Conservation (phyloP, 2,797 vertebrate species). For the Salmo trutta region DNA sequence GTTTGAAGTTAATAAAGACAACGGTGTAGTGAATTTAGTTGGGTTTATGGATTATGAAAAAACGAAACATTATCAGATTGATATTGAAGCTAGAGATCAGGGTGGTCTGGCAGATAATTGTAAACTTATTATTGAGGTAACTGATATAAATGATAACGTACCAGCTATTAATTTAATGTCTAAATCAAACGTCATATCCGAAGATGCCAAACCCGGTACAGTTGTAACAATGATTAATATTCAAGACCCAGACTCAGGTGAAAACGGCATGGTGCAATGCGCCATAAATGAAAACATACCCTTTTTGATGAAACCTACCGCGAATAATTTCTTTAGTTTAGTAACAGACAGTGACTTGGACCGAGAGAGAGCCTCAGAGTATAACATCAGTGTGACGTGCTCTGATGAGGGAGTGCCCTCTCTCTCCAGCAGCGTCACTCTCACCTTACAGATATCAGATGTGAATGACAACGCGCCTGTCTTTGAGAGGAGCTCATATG, state of each 20-base stretch:
- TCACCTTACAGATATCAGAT: too few relatives aligned
- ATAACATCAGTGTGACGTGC: too few relatives aligned
- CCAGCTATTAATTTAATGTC: constrained; percentile 70
- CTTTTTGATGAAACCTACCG: constrained; percentile 57
- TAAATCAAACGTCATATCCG: constrained; percentile 53
- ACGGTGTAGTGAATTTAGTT: constrained; percentile 20
- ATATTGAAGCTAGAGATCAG: constrained; percentile 69
- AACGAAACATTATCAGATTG: constrained; percentile 63
- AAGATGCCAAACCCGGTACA: constrained; percentile 48
- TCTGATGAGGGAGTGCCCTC: too few relatives aligned
- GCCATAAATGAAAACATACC: constrained; percentile 47
- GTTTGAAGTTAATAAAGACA: constrained; percentile 51
- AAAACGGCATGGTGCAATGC: constrained; percentile 57
- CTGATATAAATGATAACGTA: constrained; percentile 75
- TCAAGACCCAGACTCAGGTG: constrained; percentile 49
- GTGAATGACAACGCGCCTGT: too few relatives aligned
- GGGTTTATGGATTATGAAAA: constrained; percentile 61
- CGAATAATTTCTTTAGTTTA: constrained; percentile 62
- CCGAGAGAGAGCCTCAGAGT: too few relatives aligned
- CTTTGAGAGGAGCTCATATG: too few relatives aligned
- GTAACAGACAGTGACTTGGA: constrained; percentile 32
- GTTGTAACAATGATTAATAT: constrained; percentile 55
- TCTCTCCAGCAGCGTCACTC: too few relatives aligned
- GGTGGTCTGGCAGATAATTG: constrained; percentile 64
- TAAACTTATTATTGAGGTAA: constrained; percentile 68